phyloP scores from a whole-genome alignment of 2,113 vertebrate species.

The Calyptomena viridis region DNA sequence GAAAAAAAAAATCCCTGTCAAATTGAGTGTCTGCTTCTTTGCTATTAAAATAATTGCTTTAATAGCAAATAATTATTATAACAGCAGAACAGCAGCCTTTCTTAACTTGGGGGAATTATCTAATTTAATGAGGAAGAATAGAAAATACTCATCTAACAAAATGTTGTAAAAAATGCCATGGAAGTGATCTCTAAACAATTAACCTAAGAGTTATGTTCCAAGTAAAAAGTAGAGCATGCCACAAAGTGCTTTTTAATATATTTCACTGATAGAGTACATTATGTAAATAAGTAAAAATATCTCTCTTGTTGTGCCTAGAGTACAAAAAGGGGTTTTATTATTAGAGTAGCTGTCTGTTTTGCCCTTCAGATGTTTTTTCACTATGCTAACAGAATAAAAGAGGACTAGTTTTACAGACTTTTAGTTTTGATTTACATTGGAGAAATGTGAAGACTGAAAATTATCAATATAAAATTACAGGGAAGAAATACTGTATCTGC shows the following conservation, averaged over 20 bases:
- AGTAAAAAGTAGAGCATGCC: constrained; percentile 63
- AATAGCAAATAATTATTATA: constrained; percentile 71
- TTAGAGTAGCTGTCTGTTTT: not conserved
- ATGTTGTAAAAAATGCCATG: constrained; percentile 52
- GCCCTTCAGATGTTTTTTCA: constrained; percentile 25
- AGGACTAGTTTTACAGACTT: not conserved
- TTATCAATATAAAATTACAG: not conserved
- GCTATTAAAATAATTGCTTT: constrained; percentile 68
- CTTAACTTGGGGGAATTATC: constrained; percentile 69
- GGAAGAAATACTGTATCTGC: not conserved
- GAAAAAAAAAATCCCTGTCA: not conserved
- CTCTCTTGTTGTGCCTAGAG: constrained; percentile 25
- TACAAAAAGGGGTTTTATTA: not conserved
- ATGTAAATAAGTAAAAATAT: constrained; percentile 63
- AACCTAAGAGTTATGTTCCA: constrained; percentile 60
- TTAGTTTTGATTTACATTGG: not conserved
- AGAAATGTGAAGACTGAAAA: not conserved
- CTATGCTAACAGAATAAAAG: not conserved
- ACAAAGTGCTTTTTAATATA: constrained; percentile 62
- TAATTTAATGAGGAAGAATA: constrained; percentile 69
- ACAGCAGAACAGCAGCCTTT: constrained; percentile 62
- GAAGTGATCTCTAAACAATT: constrained; percentile 72
- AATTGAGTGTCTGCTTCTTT: constrained; percentile 52
- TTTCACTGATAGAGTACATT: constrained; percentile 40
- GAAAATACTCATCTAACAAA: constrained; percentile 67